A percentile compares a stretch with the other conserved stretches of the same genome.
These are phyloP conservation scores for Gambusia affinis DNA, from an alignment of 2,113 vertebrate species.

Conservation along the genomic window DNA sequence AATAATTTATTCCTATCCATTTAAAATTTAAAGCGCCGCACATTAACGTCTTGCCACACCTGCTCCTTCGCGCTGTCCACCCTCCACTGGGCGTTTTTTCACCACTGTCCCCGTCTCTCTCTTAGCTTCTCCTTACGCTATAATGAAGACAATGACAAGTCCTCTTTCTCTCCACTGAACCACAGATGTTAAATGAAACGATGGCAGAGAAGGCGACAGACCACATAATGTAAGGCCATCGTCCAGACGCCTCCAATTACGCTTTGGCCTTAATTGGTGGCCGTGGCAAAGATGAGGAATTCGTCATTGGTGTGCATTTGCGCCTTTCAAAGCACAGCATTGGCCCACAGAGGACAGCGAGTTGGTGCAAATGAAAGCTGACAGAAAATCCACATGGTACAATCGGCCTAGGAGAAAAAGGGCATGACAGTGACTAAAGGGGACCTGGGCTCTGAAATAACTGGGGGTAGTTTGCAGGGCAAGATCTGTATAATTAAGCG, in stretches of 20 bases:
- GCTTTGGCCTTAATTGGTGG: slow-evolving; percentile 76
- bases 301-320: slow-evolving; percentile 58
- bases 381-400: slow-evolving; percentile 73
- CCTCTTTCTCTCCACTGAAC: slow-evolving; percentile 63
- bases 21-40: slow-evolving; percentile 85
- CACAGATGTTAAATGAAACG: slow-evolving; percentile 77
- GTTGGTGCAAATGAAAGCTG: slow-evolving; percentile 71
- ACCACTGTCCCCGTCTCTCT: background rate
- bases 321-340: slow-evolving; percentile 31
- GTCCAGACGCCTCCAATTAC: slow-evolving; percentile 73
- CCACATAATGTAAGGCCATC: slow-evolving; percentile 72
- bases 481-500: slow-evolving; percentile 79
- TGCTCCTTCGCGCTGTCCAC: slow-evolving; percentile 80
- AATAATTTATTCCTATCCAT: slow-evolving; percentile 82
- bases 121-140: slow-evolving; percentile 7
- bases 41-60: slow-evolving; percentile 82
- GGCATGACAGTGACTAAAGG: slow-evolving; percentile 62
- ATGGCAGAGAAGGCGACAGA: slow-evolving; percentile 69
- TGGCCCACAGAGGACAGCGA: slow-evolving; percentile 59
- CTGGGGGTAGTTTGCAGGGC: slow-evolving; percentile 59
- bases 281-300: slow-evolving; percentile 73
- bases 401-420: slow-evolving; percentile 50
- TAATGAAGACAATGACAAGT: slow-evolving; percentile 71
- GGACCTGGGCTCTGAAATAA: slow-evolving; percentile 54
- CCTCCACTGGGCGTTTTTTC: slow-evolving; percentile 49